Percentiles rank a stretch among this genome's conserved stretches.
Evolutionary conservation across 2,113 vertebrate genomes (phyloP).

Genomic region (Stigmatopora nigra): DNA sequence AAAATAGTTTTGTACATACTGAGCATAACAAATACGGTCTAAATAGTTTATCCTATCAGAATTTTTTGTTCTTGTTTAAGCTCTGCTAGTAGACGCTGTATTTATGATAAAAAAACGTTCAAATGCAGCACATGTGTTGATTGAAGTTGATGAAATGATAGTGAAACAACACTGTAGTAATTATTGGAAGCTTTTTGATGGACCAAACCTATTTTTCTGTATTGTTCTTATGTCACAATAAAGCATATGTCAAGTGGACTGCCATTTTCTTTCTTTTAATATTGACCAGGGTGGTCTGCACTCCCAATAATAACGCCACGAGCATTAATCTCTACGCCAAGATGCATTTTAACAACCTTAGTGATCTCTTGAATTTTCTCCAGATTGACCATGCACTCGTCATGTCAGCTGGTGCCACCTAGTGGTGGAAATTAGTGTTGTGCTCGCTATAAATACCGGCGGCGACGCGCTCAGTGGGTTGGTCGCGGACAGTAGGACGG

Average conservation of each 20-base stretch:
- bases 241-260: conserved; percentile 62
- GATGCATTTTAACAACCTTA: no score
- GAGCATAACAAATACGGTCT: conserved; percentile 46
- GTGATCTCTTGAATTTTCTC: no score
- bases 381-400: no score
- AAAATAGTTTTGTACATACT: conserved; percentile 66
- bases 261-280: not conserved
- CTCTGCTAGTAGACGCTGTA: conserved; percentile 53
- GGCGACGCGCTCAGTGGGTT: conserved; percentile 7
- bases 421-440: not conserved
- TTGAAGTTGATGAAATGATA: not conserved
- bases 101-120: conserved; percentile 46
- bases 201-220: conserved; percentile 77
- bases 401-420: no score
- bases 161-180: conserved; percentile 33
- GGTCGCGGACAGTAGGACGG: conserved; percentile 13
- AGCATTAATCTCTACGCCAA: no score
- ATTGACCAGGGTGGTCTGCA: no score
- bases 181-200: conserved; percentile 64
- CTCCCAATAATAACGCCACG: no score
- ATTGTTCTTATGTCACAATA: conserved; percentile 73
- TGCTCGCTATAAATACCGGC: conserved; percentile 56
- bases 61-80: conserved; percentile 36
- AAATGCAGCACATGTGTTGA: conserved; percentile 36
- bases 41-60: conserved; percentile 44